Base-by-base conservation (phyloP, 2,113 vertebrate species). In the Alaudala cheleensis region DNA sequence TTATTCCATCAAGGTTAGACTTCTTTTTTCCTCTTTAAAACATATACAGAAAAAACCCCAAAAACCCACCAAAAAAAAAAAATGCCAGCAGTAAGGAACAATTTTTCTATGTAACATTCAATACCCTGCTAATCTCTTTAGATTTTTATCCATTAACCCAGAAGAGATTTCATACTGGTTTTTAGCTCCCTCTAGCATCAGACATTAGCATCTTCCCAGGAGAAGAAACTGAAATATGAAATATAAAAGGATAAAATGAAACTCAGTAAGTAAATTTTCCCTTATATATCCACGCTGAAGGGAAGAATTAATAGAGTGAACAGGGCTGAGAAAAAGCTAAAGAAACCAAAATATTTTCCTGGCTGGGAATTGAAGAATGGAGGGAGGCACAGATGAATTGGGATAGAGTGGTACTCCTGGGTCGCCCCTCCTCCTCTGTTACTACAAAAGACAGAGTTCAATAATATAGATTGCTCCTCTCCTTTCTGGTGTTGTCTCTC, bases 341-440 rank as follows among this genome's bases (percentile, higher is more conserved):
- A 73, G 42, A 70, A 31, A 57, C 4, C 29, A 60, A 64, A 69
- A 70, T n/a, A 14, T 29, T 79, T 37, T 87, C 16, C 44, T 51
- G 53, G 3, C 15, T 83, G 26, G 56, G 58, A 79, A 56, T 1
- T 82, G 51, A 54, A 60, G 57, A 60, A 53, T 60, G 24, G 28
- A 47, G n/a, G 37, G 29, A 71, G 44, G 6, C 14, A 40, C 13
- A 45, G 39, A 26, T 0, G 0, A 39, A 39, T 8, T 58, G 25
- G 21, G 18, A 33, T 17, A 17, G 26, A 62, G 22, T 25, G 21
- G 20, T 26, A 13, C 14, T 60, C 9, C 11, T 28, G 23, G 33
- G 12, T 37, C 58, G 31, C 50, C 29, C 23, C 39, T 71, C 64
- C 28, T 89, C 58, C 31, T 74, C 24, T 5, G 3, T 39, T 50